These are phyloP conservation scores for Entomobrya proxima DNA, from an alignment of 2,888 invertebrate genomes.

Conservation along the genomic window DNA sequence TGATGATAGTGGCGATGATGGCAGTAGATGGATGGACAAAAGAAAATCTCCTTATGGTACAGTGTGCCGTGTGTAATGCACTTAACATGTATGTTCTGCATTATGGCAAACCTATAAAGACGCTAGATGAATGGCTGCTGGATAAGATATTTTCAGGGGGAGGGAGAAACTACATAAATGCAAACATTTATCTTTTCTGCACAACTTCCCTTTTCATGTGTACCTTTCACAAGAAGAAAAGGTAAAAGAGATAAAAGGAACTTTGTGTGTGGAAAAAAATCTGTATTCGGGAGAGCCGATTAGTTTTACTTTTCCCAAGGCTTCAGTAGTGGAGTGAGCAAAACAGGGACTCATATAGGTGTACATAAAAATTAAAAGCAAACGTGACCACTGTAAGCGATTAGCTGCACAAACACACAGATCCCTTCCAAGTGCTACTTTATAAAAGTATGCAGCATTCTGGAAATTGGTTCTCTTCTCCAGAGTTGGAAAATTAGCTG, in stretches of 20 bases:
- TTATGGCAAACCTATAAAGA: too few relatives aligned
- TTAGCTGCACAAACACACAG: not conserved
- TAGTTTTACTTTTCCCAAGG: not conserved
- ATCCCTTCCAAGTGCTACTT: not conserved
- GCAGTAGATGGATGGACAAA: conserved; percentile 21
- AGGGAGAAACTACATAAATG: not conserved
- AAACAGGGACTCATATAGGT: not conserved
- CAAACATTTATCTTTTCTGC: conserved; percentile 10
- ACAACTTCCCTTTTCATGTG: not conserved
- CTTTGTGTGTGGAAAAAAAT: not conserved
- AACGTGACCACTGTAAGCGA: not conserved
- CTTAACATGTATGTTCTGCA: too few relatives aligned
- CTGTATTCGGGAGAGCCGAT: not conserved
- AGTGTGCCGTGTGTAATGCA: not conserved
- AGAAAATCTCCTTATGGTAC: not conserved
- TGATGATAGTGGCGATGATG: not conserved
- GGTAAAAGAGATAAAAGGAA: not conserved
- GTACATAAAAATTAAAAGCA: conserved; percentile 1
- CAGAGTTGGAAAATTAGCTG: too few relatives aligned
- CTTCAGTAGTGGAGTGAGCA: not conserved
- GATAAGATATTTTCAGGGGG: not conserved
- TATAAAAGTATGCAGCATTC: too few relatives aligned
- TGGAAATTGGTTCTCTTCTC: too few relatives aligned
- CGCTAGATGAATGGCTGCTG: too few relatives aligned
- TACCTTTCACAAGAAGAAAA: not conserved